Conservation (phyloP, 2,888 invertebrate species). For the Oasisia sp. region DNA sequence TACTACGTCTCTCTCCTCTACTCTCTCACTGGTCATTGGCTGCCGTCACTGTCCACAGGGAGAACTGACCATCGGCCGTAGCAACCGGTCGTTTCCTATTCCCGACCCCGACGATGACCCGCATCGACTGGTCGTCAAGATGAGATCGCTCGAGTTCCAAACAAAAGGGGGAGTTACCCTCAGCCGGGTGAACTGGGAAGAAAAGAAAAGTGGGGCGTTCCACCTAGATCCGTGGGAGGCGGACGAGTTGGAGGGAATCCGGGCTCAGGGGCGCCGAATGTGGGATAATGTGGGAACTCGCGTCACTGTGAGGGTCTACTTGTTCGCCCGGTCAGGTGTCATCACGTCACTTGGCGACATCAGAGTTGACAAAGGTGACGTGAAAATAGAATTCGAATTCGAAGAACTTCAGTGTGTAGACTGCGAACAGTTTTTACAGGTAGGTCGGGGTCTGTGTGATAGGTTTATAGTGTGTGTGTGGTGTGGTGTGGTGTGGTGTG, state of each 20-base stretch:
- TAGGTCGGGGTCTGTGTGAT: background rate
- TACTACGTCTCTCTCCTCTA: background rate
- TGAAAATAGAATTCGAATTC: background rate
- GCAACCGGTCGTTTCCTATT: slow-evolving; percentile 1
- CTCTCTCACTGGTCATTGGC: background rate
- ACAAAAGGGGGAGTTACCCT: background rate
- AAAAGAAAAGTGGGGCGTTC: background rate
- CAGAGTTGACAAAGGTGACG: slow-evolving; percentile 3
- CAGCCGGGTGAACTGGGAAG: background rate
- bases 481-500: background rate
- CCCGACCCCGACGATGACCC: background rate
- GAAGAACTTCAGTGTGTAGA: background rate
- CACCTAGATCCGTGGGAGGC: background rate
- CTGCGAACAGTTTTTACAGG: background rate
- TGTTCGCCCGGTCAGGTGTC: background rate
- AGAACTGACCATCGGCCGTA: background rate
- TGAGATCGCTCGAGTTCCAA: background rate
- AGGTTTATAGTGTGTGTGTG: background rate
- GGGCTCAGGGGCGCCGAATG: background rate
- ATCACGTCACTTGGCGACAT: background rate
- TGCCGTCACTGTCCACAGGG: background rate
- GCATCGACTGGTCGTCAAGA: background rate
- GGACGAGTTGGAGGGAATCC: background rate
- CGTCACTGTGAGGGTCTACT: background rate
- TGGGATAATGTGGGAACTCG: background rate